Conservation (phyloP, 2,113 vertebrate species). For the Oncorhynchus masou region DNA sequence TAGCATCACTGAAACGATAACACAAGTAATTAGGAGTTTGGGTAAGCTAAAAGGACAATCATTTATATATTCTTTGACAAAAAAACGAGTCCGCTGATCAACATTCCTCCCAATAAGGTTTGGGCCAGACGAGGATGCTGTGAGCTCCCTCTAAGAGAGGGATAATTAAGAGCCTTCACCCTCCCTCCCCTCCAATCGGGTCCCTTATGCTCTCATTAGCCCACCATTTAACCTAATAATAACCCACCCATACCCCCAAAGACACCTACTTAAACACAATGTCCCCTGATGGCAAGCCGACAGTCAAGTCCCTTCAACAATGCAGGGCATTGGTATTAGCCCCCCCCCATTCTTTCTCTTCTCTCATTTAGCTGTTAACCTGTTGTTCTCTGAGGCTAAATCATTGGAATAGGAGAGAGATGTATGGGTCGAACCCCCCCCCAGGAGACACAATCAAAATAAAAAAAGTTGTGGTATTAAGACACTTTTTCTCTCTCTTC, state of each 20-base stretch:
- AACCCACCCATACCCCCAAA: slow-evolving; percentile 9
- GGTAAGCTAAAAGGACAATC: too few species aligned
- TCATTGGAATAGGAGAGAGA: background rate
- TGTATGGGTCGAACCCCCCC: background rate
- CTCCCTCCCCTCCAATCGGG: background rate
- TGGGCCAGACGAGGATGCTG: too few species aligned
- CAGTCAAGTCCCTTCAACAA: slow-evolving; percentile 8
- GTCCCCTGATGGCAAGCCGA: background rate
- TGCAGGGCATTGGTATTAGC: background rate
- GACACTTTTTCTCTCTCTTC: too few species aligned
- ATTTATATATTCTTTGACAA: too few species aligned
- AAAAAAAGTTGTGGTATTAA: background rate
- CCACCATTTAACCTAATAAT: background rate
- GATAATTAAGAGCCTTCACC: slow-evolving; percentile 8
- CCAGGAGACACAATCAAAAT: background rate
- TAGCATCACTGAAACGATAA: background rate
- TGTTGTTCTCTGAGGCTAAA: background rate
- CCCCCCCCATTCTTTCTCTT: background rate
- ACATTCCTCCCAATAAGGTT: too few species aligned
- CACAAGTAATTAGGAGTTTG: background rate
- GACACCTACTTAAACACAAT: slow-evolving; percentile 19
- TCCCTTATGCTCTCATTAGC: slow-evolving; percentile 11
- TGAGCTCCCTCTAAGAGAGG: background rate
- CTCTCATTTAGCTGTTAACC: background rate
- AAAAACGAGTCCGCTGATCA: too few species aligned